Percentiles rank a stretch among this genome's conserved stretches.
These are phyloP conservation scores for Andrena marginata DNA, from an alignment of 2,888 invertebrate genomes.

Conservation along the genomic window DNA sequence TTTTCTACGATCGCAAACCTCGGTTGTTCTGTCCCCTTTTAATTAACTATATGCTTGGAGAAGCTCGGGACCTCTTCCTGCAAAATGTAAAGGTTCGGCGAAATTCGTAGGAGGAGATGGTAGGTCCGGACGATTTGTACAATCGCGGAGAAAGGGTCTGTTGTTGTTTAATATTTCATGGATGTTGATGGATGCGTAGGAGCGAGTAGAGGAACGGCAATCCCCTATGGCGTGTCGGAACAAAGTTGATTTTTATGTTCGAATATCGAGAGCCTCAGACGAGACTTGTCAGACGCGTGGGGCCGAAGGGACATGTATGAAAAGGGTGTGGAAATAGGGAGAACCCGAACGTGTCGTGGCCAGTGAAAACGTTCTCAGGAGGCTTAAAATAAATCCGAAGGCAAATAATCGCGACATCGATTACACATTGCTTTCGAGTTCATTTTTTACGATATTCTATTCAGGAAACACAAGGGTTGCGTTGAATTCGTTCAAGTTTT, in stretches of 20 bases:
- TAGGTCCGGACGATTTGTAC: slow-evolving; percentile 10
- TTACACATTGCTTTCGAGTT: slow-evolving; percentile 4
- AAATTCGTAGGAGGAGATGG: neutral
- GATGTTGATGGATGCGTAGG: slow-evolving; percentile 68
- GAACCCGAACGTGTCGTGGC: slow-evolving; percentile 55
- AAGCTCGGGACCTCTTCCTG: neutral
- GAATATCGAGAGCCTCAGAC: slow-evolving; percentile 69
- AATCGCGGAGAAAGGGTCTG: slow-evolving; percentile 6
- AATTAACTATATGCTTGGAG: neutral
- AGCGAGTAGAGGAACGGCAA: slow-evolving; percentile 27
- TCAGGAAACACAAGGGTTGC: neutral
- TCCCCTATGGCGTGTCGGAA: slow-evolving; percentile 65
- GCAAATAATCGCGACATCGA: slow-evolving; percentile 41
- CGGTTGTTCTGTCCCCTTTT: neutral
- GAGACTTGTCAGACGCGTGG: slow-evolving; percentile 61
- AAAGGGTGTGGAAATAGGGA: slow-evolving; percentile 67
- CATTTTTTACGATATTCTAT: neutral
- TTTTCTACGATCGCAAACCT: too few relatives aligned
- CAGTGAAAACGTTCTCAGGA: slow-evolving; percentile 67
- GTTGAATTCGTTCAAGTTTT: too few relatives aligned
- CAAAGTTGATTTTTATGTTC: slow-evolving; percentile 76
- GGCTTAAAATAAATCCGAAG: slow-evolving; percentile 57
- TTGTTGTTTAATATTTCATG: slow-evolving; percentile 60
- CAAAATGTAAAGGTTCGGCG: neutral
- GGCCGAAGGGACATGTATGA: slow-evolving; percentile 65